A percentile compares a stretch with the other conserved stretches of the same genome.
These are phyloP conservation scores for Ernsta delagoae DNA, from an alignment of 2,888 invertebrate genomes.

Conservation along the genomic window DNA sequence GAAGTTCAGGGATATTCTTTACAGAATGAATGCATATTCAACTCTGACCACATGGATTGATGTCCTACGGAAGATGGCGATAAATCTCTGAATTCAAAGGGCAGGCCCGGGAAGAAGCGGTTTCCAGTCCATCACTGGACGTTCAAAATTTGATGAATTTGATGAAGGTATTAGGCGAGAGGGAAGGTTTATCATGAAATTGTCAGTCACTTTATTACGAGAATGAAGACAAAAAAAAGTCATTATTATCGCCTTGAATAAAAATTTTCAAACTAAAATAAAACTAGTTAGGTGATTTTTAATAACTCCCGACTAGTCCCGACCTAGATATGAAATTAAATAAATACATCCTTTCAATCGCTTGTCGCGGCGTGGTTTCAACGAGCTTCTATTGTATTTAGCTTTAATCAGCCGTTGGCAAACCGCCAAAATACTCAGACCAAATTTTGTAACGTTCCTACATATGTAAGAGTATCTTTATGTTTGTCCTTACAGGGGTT, in stretches of 20 bases:
- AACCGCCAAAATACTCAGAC: constrained; percentile 9
- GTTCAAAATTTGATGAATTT: too few species aligned
- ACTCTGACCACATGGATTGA: not conserved
- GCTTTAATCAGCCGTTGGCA: constrained; percentile 12
- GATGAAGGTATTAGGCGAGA: too few species aligned
- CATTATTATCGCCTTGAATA: not conserved
- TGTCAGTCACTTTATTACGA: too few species aligned
- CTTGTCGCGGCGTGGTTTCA: not conserved
- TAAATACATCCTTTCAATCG: constrained; percentile 8
- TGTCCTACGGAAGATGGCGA: not conserved
- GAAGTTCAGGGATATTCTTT: not conserved
- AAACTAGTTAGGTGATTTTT: not conserved
- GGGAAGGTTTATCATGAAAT: too few species aligned
- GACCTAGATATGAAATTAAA: constrained; percentile 14
- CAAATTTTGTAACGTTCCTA: too few species aligned
- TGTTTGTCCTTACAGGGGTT: too few species aligned
- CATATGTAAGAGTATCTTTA: too few species aligned
- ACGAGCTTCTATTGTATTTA: too few species aligned
- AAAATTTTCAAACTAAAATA: not conserved
- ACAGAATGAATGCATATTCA: not conserved
- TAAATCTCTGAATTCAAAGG: not conserved
- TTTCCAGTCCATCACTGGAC: too few species aligned
- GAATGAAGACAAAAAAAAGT: too few species aligned
- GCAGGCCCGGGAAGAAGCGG: too few species aligned
- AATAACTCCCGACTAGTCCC: too few species aligned